Evolutionary conservation across 1,140 invertebrate species (phyloP), one percentile per base, ranked within the genome.

Genomic region (Steinernema feltiae): DNA sequence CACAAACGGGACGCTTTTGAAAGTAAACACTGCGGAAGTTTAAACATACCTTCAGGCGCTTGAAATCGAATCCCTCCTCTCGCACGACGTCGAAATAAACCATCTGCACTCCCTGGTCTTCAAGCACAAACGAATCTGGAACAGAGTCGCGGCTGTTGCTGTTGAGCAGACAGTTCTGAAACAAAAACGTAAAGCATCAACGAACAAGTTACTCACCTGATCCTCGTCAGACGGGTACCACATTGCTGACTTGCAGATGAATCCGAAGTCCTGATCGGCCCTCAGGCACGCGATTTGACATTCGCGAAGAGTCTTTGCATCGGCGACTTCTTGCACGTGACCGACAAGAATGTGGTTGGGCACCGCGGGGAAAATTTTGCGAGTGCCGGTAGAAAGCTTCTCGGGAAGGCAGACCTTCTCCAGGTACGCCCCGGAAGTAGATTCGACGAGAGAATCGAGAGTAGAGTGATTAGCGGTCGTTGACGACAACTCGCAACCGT

Each of bases 261-360:
- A 77, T 30, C 75, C 78, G 70, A 79, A 82, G 31, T 80, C 78
- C 41, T 82, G 75, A 72, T 82, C 74, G 21, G 81, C 81, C 27
- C 75, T 70, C 27, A 80, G 46, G 73, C 78, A 79, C 21, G 77
- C 78, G 30, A 69, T 53, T 24, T 79, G 78, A 48, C 78, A 79
- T 75, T 79, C 35, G 17, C 48, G 30, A 27, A 79, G 69, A n/a
- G 71, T 79, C 32, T 32, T 32, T 17, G 78, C 78, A 48, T 79
- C 78, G 27, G 78, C 70, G n/a, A 79, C 78, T 70, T 79, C 78
- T 48, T 79, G 78, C 15, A 79, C 77, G 32, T 79, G 78, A 12
- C 78, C 78, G 18, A 79, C 78, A 24, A 79, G 78, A 76, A 79
- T 78, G 48, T 76, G 70, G 29, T 79, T 76, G 30, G 32, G 78